These are phyloP conservation scores for Malacoraja senta DNA, from an alignment of 2,797 vertebrate genomes.

Conservation along the genomic window DNA sequence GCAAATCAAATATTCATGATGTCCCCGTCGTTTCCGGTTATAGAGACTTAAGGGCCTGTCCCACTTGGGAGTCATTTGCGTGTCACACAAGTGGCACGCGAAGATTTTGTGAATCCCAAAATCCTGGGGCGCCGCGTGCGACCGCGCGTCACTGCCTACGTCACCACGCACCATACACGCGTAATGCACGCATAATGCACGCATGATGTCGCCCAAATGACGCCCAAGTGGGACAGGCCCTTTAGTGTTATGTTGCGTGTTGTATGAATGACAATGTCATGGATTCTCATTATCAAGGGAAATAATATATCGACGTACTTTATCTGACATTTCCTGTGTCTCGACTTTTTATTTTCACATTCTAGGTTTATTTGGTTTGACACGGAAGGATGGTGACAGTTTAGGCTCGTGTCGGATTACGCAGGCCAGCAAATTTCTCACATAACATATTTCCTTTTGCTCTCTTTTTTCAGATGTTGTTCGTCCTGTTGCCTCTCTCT, in stretches of 20 bases:
- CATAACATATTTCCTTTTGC: not conserved
- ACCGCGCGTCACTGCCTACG: too few relatives aligned
- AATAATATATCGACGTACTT: conserved; percentile 14
- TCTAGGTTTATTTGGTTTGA: not conserved
- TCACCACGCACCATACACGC: too few relatives aligned
- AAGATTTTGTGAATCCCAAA: too few relatives aligned
- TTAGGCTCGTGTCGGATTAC: not conserved
- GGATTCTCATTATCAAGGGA: not conserved
- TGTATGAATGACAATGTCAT: not conserved
- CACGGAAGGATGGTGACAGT: not conserved
- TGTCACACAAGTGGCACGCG: too few relatives aligned
- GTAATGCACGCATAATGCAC: too few relatives aligned
- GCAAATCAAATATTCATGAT: too few relatives aligned
- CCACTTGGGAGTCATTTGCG: too few relatives aligned
- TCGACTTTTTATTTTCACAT: not conserved
- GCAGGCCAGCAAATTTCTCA: conserved; percentile 20
- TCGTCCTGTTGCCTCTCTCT: conserved; percentile 19
- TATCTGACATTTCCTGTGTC: not conserved
- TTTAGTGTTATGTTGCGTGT: not conserved
- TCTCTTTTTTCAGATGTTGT: not conserved
- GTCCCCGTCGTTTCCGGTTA: too few relatives aligned
- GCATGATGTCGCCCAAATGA: too few relatives aligned
- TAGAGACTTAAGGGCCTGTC: too few relatives aligned
- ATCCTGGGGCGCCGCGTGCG: too few relatives aligned
- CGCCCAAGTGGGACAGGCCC: too few relatives aligned